These are phyloP conservation scores for Andricus quercusramuli DNA, from an alignment of 2,888 invertebrate species.

Conservation along the genomic window DNA sequence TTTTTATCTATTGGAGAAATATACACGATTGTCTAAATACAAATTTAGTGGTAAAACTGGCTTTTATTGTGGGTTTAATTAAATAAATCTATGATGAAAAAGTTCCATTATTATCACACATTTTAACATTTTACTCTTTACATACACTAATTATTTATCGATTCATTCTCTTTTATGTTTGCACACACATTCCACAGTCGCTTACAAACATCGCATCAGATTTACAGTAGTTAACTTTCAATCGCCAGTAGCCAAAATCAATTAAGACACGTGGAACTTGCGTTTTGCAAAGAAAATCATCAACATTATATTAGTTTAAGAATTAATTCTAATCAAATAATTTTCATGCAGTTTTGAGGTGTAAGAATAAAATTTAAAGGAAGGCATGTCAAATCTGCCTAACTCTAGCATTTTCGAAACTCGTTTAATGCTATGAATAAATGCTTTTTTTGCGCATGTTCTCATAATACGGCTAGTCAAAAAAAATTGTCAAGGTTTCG, in stretches of 20 bases:
- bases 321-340: neutral
- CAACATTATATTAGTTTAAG: neutral
- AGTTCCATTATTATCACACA: neutral
- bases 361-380: neutral
- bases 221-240: neutral
- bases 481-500: too few species aligned
- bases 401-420: neutral
- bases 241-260: neutral
- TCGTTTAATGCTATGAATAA: neutral
- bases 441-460: neutral
- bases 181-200: neutral
- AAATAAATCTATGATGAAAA: constrained; percentile 5
- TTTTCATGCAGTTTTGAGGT: neutral
- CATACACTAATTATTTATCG: neutral
- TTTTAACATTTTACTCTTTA: neutral
- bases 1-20: too few species aligned
- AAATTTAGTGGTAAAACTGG: neutral
- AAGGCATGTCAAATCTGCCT: neutral
- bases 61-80: neutral
- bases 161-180: neutral
- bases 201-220: neutral
- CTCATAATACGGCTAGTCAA: too few species aligned
- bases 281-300: neutral
- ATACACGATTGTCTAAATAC: neutral
- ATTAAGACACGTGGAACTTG: neutral